phyloP scores from a whole-genome alignment of 2,888 invertebrate genomes.

The Scaptodrosophila latifasciaeformis region DNA sequence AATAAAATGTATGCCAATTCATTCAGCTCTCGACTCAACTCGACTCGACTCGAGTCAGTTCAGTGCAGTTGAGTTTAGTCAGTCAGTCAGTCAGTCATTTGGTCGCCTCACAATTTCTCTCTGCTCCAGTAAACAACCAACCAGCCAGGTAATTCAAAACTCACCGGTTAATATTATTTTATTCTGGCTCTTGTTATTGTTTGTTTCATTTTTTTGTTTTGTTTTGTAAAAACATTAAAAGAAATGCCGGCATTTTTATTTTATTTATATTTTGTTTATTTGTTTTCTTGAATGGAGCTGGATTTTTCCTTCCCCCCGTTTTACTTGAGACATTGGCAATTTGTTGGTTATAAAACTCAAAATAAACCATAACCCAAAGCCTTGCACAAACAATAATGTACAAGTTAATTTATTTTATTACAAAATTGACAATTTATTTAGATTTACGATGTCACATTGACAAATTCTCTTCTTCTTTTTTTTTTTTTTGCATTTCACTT shows the following conservation, averaged over 20 bases:
- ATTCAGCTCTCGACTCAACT: not conserved
- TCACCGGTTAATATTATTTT: constrained; percentile 18
- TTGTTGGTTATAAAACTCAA: not conserved
- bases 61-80: constrained; percentile 1
- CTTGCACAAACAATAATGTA: not conserved
- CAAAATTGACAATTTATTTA: constrained; percentile 13
- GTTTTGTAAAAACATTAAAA: constrained; percentile 24
- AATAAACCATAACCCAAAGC: not conserved
- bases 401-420: constrained; percentile 15
- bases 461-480: constrained; percentile 28
- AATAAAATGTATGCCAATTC: not conserved
- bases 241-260: constrained; percentile 20
- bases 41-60: constrained; percentile 13
- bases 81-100: constrained; percentile 8
- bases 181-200: no score
- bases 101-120: constrained; percentile 31
- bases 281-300: constrained; percentile 2
- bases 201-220: constrained; percentile 1
- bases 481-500: no score
- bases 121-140: constrained; percentile 41
- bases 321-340: not conserved
- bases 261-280: not conserved
- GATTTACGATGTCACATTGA: constrained; percentile 35
- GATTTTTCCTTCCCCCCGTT: not conserved
- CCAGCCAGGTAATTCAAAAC: constrained; percentile 30